Evolutionary conservation across 2,888 invertebrate genomes (phyloP), one percentile per base, ranked within the genome.

Genomic region (Chelonus formosanus): DNA sequence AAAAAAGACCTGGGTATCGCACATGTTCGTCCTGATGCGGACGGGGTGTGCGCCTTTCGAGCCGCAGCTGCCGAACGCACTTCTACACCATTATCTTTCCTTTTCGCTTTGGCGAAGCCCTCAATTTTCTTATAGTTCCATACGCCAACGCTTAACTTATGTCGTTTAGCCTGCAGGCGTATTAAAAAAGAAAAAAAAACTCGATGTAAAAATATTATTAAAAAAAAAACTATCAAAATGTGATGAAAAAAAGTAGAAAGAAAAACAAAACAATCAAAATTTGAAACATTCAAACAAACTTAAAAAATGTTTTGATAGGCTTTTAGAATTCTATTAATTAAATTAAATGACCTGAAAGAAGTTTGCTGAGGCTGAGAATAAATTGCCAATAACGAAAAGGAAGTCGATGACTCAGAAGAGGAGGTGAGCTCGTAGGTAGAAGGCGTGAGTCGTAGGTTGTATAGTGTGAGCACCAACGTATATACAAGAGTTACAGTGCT

Each of bases 41-140:
- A 36, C 50, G 56, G 63, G 59, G 61, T 66, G 65, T 69, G 68
- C 63, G 50, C 65, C 59, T 78, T 75, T 74, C 73, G 73, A 71
- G 59, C 67, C 71, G 78, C 79, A 80, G 79, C 80, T 80, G 79
- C 77, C 71, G 74, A 78, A 76, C 74, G 78, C 74, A 74, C 79
- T 78, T 76, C 74, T 75, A 75, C 77, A 73, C 76, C 75, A 78
- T 78, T 78, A 79, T 78, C 75, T 76, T 72, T 74, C 74, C 75
- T 58, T 63, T 53, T 54, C 10, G 10, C 59, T 60, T 63, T 45
- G 7, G 10, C 45, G 34, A 48, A 45, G 35, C 56, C 56, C 63
- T 58, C 53, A 31, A 56, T 59, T 45, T 54, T 58, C 52, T 53
- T 32, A 36, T 32, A 40, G 3, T 43, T 10, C 6, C 40, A 50